phyloP scores from a whole-genome alignment of 2,113 vertebrate species.

The Carettochelys insculpta region DNA sequence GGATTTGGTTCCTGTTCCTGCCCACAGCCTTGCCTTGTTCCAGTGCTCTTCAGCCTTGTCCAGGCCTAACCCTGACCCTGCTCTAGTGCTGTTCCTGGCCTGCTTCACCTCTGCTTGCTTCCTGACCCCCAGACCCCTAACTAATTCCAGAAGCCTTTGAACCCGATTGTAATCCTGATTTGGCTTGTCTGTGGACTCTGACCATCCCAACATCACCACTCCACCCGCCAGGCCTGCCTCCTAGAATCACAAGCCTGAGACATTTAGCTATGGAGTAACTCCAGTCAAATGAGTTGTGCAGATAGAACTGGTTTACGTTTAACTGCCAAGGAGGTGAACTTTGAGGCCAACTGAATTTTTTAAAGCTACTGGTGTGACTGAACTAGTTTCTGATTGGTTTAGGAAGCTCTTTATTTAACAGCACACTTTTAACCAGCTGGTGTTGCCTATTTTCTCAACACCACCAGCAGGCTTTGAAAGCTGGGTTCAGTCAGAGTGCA shows the following conservation, averaged over 20 bases:
- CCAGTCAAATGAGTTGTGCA: background rate
- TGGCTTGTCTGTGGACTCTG: background rate
- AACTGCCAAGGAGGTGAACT: background rate
- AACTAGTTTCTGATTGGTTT: background rate
- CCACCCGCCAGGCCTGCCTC: background rate
- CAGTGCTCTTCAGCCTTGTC: background rate
- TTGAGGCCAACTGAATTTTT: background rate
- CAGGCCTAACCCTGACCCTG: background rate
- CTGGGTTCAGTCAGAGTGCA: background rate
- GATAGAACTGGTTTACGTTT: background rate
- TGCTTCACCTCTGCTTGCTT: background rate
- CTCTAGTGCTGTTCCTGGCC: background rate
- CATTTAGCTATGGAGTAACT: background rate
- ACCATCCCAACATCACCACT: background rate
- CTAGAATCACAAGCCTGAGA: background rate
- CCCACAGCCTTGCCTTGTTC: background rate
- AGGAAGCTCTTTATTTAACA: background rate
- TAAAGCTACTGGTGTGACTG: background rate
- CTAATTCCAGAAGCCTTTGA: no score
- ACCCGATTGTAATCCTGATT: background rate
- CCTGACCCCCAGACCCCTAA: background rate
- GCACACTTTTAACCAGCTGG: background rate
- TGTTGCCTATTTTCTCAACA: background rate
- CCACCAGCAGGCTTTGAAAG: background rate
- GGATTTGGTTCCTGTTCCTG: background rate